A percentile compares a stretch with the other conserved stretches of the same genome.
Conservation (phyloP, 2,113 vertebrate genomes). For the Menidia beryllina region DNA sequence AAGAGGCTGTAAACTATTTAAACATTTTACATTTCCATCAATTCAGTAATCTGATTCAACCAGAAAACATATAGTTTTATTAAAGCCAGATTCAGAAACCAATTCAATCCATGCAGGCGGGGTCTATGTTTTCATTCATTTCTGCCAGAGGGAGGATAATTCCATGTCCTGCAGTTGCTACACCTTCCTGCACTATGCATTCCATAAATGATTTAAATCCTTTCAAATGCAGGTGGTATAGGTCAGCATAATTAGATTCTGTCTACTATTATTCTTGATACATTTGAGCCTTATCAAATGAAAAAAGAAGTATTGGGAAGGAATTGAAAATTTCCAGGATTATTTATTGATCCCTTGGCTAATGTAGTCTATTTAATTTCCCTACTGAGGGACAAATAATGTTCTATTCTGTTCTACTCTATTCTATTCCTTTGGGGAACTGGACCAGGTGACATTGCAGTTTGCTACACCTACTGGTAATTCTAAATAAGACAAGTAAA, state of each 20-base stretch:
- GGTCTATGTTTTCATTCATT: conserved; percentile 56
- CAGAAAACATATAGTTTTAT: too few relatives aligned
- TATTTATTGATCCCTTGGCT: conserved; percentile 52
- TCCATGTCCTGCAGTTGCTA: conserved; percentile 22
- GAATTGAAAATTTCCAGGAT: conserved; percentile 34
- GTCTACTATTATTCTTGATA: conserved; percentile 7
- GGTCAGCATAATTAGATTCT: conserved; percentile 24
- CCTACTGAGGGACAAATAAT: too few relatives aligned
- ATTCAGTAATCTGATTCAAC: conserved; percentile 30
- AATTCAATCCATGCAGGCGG: conserved; percentile 42
- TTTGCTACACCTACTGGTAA: conserved; percentile 66
- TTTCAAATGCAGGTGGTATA: conserved; percentile 8
- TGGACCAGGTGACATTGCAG: conserved; percentile 52
- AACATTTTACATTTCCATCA: conserved; percentile 36
- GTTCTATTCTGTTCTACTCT: too few relatives aligned
- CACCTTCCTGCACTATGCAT: conserved; percentile 11
- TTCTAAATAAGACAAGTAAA: conserved; percentile 55
- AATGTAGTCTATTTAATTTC: conserved; percentile 50
- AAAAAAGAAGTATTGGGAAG: conserved; percentile 8
- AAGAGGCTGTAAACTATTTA: conserved; percentile 3
- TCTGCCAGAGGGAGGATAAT: conserved; percentile 46
- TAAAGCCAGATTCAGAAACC: conserved; percentile 56
- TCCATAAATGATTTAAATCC: conserved; percentile 24
- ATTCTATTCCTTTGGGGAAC: too few relatives aligned
- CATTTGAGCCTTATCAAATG: conserved; percentile 15